phyloP scores from a whole-genome alignment of 2,113 vertebrate genomes.

The Scomber japonicus region DNA sequence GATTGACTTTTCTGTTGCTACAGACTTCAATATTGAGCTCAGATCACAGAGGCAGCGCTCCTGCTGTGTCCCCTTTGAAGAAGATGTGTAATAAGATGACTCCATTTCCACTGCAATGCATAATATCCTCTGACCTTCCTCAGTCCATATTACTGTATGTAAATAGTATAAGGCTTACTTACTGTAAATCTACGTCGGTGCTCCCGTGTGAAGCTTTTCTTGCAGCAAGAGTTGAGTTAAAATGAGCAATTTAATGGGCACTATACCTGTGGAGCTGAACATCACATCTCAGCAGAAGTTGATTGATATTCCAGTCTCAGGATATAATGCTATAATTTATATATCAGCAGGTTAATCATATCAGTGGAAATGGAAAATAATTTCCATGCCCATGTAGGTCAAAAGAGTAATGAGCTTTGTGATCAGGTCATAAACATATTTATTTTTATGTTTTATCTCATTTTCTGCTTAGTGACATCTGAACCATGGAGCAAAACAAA shows the following conservation, averaged over 20 bases:
- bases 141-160: neutral
- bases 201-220: neutral
- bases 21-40: slow-evolving; percentile 60
- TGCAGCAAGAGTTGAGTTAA: neutral
- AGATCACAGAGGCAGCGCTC: slow-evolving; percentile 39
- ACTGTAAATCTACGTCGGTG: neutral
- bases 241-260: neutral
- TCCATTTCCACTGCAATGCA: slow-evolving; percentile 24
- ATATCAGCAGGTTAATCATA: neutral
- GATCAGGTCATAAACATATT: slow-evolving; percentile 11
- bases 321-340: neutral
- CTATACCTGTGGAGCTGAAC: neutral
- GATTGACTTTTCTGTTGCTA: slow-evolving; percentile 58
- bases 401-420: slow-evolving; percentile 1
- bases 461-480: neutral
- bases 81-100: slow-evolving; percentile 18
- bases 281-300: neutral
- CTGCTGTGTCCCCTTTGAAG: slow-evolving; percentile 50
- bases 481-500: neutral
- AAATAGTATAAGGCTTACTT: neutral
- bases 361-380: neutral
- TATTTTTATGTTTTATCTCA: neutral
- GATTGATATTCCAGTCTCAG: neutral
- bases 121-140: slow-evolving; percentile 10
- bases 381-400: neutral